These are phyloP conservation scores for Holothuria glaberrima DNA, from an alignment of 35 echinoderm and acorn worm genomes.

Conservation along the genomic window DNA sequence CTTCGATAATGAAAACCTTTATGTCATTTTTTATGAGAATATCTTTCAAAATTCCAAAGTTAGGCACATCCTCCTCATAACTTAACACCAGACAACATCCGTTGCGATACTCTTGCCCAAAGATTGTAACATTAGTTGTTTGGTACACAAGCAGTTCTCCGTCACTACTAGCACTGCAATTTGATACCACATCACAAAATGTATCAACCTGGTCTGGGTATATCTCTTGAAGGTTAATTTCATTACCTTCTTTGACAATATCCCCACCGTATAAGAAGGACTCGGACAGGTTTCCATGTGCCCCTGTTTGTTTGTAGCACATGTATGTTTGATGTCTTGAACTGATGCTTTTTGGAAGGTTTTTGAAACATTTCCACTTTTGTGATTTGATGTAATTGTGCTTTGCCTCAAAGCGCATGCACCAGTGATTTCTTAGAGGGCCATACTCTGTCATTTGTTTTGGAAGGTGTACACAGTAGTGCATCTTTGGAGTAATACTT, in stretches of 20 bases:
- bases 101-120: conserved; percentile 28
- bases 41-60: conserved; percentile 34
- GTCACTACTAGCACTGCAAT: neutral
- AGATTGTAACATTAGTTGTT: conserved; percentile 31
- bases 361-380: conserved; percentile 75
- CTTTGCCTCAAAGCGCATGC: conserved; percentile 61
- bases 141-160: neutral
- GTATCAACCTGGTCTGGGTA: conserved; percentile 41
- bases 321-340: conserved; percentile 64
- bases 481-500: conserved; percentile 61
- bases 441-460: conserved; percentile 60
- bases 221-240: neutral
- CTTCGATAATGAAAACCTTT: conserved; percentile 39
- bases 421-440: conserved; percentile 44
- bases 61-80: conserved; percentile 50
- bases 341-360: conserved; percentile 52
- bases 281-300: neutral
- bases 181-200: conserved; percentile 6
- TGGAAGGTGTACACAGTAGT: conserved; percentile 57
- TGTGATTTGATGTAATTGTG: conserved; percentile 34
- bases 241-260: conserved; percentile 43
- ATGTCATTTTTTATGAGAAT: conserved; percentile 25
- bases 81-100: conserved; percentile 24
- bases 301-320: conserved; percentile 62
- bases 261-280: conserved; percentile 55